Evolutionary conservation across 2,113 vertebrate genomes (phyloP).

Genomic region (Raja brachyura): DNA sequence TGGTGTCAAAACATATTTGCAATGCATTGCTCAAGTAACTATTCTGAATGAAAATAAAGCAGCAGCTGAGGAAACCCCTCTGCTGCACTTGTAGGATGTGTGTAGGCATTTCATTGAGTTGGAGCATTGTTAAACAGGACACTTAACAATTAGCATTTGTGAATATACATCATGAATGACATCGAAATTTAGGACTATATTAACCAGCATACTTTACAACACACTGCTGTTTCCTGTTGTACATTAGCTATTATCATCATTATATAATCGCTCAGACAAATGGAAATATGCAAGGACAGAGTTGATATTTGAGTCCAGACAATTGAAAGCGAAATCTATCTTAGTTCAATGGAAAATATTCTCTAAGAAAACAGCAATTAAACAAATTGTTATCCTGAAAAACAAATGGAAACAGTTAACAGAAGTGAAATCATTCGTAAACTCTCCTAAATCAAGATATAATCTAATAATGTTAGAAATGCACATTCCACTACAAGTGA

Average conservation of each 20-base stretch:
- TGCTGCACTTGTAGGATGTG: background rate
- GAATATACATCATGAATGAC: background rate
- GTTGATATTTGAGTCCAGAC: background rate
- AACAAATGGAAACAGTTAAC: background rate
- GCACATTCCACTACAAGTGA: background rate
- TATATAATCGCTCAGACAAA: background rate
- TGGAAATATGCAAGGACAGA: background rate
- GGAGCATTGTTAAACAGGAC: background rate
- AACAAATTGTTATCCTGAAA: background rate
- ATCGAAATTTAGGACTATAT: background rate
- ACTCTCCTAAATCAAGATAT: background rate
- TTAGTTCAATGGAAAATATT: background rate
- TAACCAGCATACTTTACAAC: background rate
- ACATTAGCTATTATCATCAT: background rate
- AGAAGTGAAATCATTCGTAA: background rate
- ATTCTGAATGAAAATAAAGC: background rate
- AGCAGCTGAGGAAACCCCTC: background rate
- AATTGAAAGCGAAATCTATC: background rate
- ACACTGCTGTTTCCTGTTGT: background rate
- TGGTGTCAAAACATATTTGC: background rate
- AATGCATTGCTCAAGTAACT: background rate
- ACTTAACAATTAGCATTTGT: no score
- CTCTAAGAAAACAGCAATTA: background rate
- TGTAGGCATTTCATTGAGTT: background rate
- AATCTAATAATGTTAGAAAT: slow-evolving; percentile 19